These are phyloP conservation scores for Upupa epops DNA, from an alignment of 2,113 vertebrate species.

Conservation along the genomic window DNA sequence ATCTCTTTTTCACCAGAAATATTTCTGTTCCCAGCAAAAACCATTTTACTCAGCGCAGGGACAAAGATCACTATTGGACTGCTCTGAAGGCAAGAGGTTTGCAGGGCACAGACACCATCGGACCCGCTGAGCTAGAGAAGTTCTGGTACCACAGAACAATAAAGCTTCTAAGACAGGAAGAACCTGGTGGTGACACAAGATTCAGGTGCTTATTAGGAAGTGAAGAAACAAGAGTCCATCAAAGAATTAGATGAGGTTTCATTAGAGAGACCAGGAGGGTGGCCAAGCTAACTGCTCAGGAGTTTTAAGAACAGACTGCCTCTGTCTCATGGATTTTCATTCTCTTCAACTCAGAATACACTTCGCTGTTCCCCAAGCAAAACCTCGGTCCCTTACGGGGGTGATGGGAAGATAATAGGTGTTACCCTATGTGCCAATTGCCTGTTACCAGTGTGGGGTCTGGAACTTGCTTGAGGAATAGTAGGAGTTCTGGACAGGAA, in stretches of 20 bases:
- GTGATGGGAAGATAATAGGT: constrained; percentile 14
- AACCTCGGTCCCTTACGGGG: neutral
- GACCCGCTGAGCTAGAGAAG: neutral
- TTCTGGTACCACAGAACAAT: neutral
- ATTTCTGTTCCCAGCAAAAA: neutral
- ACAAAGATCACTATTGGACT: neutral
- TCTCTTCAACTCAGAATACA: neutral
- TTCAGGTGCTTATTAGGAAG: neutral
- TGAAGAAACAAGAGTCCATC: neutral
- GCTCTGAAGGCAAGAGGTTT: neutral
- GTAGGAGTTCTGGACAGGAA: neutral
- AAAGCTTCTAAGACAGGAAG: neutral
- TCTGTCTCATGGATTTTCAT: neutral
- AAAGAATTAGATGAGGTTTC: neutral
- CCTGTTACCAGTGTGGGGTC: neutral
- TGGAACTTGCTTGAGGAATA: neutral
- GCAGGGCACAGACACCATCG: neutral
- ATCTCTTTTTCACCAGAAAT: neutral
- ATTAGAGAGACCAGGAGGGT: neutral
- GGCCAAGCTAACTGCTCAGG: neutral
- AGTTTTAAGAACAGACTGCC: neutral
- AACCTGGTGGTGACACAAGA: neutral
- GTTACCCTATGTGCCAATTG: constrained; percentile 41
- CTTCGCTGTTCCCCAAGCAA: too few relatives aligned
- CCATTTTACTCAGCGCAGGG: neutral